Conservation (phyloP, 2,797 vertebrate species). For the Pitangus sulphuratus region DNA sequence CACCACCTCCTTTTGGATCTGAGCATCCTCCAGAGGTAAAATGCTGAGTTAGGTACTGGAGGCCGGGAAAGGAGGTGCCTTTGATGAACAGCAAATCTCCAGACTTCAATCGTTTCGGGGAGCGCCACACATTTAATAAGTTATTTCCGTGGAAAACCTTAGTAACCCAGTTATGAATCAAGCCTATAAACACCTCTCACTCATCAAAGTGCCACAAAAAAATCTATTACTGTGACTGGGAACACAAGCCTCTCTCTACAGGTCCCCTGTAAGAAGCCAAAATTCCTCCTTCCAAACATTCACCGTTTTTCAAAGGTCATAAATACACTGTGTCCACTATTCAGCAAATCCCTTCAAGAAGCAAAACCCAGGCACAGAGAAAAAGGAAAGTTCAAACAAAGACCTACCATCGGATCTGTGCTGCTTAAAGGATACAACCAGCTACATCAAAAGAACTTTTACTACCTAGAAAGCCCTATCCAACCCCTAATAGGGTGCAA, state of each 20-base stretch:
- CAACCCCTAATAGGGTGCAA: constrained; percentile 61
- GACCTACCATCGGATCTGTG: background rate
- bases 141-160: constrained; percentile 83
- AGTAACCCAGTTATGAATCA: constrained; percentile 77
- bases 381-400: constrained; percentile 28
- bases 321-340: background rate
- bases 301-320: constrained; percentile 23
- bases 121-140: constrained; percentile 76
- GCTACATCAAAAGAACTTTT: constrained; percentile 58
- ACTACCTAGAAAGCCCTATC: constrained; percentile 57
- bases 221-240: constrained; percentile 63
- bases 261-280: constrained; percentile 25
- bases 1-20: background rate
- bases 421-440: background rate
- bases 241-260: constrained; percentile 61
- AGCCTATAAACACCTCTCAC: constrained; percentile 78
- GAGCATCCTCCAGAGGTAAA: constrained; percentile 37
- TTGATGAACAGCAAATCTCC: constrained; percentile 70
- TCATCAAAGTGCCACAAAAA: constrained; percentile 75
- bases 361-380: background rate
- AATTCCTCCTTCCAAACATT: constrained; percentile 38
- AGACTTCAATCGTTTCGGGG: constrained; percentile 68
- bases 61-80: constrained; percentile 46
- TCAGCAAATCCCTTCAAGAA: constrained; percentile 1
- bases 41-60: constrained; percentile 50